Conservation (phyloP, 2,888 invertebrate genomes). For the Xiphydria camelus region DNA sequence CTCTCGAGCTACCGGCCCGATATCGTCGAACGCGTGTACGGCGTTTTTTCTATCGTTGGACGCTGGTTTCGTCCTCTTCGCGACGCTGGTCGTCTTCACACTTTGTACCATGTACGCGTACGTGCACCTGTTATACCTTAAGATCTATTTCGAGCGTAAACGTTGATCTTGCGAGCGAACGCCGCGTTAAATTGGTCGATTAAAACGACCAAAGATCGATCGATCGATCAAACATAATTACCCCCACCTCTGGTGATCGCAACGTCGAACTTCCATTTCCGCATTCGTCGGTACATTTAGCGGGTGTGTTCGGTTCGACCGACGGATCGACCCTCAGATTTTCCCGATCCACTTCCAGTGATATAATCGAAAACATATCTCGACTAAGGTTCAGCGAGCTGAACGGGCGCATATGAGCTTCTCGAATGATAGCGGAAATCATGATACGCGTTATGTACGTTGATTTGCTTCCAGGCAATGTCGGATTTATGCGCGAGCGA, state of each 20-base stretch:
- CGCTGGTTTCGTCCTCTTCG: slow-evolving; percentile 38
- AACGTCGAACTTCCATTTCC: neutral
- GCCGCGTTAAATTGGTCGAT: too few species aligned
- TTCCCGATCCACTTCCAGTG: neutral
- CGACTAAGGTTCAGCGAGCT: neutral
- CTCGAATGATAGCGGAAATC: too few species aligned
- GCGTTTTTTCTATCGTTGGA: slow-evolving; percentile 15
- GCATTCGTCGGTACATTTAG: neutral
- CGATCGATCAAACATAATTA: too few species aligned
- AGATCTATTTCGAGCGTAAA: too few species aligned
- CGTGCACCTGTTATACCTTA: too few species aligned
- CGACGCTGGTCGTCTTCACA: slow-evolving; percentile 39
- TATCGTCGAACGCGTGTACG: too few species aligned
- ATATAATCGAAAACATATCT: neutral
- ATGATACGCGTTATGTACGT: too few species aligned
- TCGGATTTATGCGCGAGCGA: too few species aligned
- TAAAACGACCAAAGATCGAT: too few species aligned
- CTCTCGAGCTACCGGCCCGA: neutral
- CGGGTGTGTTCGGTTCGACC: neutral
- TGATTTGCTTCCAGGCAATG: too few species aligned
- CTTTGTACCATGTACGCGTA: neutral
- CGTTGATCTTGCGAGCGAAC: too few species aligned
- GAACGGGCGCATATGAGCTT: too few species aligned
- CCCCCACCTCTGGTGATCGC: neutral
- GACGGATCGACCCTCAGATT: neutral